phyloP scores from a whole-genome alignment of 64 coral and sea anemone genomes.

The Stichodactyla mertensii region DNA sequence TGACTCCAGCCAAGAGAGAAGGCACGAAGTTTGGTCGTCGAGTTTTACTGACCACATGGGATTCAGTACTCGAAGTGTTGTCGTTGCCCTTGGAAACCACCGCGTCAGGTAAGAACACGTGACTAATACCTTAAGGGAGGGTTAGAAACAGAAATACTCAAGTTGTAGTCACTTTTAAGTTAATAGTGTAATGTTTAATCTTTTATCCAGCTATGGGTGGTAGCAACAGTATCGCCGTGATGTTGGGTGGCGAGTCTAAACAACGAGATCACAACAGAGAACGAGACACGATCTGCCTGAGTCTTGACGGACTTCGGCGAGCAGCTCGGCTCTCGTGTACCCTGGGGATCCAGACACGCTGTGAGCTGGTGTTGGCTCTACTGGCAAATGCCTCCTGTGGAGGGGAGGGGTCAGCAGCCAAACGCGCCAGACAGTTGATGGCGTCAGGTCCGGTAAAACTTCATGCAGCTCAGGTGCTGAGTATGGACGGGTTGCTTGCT shows the following conservation, averaged over 20 bases:
- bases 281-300: conserved; percentile 91
- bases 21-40: conserved; percentile 90
- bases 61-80: conserved; percentile 86
- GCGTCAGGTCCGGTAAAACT: conserved; percentile 49
- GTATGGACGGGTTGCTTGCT: conserved; percentile 91
- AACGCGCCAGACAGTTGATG: conserved; percentile 39
- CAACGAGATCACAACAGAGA: conserved; percentile 82
- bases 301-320: conserved; percentile 84
- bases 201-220: conserved; percentile 12
- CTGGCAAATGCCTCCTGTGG: conserved; percentile 95
- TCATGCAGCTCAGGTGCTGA: conserved; percentile 92
- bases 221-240: conserved; percentile 64
- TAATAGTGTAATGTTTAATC: neutral
- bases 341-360: conserved; percentile 90
- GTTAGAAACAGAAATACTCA: neutral
- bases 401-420: conserved; percentile 48
- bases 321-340: conserved; percentile 87
- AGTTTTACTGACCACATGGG: conserved; percentile 85
- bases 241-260: conserved; percentile 82
- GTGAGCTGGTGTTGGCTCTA: conserved; percentile 83
- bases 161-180: neutral
- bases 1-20: conserved; percentile 69
- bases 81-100: conserved; percentile 84
- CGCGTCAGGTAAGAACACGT: conserved; percentile 41
- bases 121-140: neutral